phyloP scores from a whole-genome alignment of 2,113 vertebrate species.

The Anolis sagrei region DNA sequence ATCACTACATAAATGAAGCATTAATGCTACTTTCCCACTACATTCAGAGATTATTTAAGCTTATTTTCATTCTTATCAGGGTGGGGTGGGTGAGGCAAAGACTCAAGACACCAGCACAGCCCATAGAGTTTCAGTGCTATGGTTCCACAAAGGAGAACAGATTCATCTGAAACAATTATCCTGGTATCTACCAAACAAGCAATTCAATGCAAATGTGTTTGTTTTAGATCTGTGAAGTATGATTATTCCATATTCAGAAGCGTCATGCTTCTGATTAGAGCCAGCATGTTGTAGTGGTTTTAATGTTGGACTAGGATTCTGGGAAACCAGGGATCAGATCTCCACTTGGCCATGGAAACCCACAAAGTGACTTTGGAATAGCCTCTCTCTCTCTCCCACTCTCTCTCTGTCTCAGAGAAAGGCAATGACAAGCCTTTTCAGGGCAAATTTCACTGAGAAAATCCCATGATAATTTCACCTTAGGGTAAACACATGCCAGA shows the following conservation, averaged over 20 bases:
- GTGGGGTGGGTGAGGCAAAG: background rate
- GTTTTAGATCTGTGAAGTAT: background rate
- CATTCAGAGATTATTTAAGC: conserved; percentile 32
- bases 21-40: conserved; percentile 53
- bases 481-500: too few species aligned
- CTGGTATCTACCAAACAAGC: conserved; percentile 39
- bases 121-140: background rate
- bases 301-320: too few species aligned
- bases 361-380: too few species aligned
- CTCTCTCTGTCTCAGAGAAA: too few species aligned
- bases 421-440: too few species aligned
- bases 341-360: too few species aligned
- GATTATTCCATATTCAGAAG: background rate
- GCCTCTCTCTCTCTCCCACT: too few species aligned
- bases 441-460: too few species aligned
- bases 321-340: too few species aligned
- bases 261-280: background rate
- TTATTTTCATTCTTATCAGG: background rate
- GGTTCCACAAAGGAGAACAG: background rate
- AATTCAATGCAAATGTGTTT: background rate
- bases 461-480: too few species aligned
- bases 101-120: background rate
- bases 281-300: too few species aligned
- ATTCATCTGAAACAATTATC: background rate
- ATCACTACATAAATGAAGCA: conserved; percentile 63